These are phyloP conservation scores for Drosophila nigritarsus DNA, from an alignment of 2,888 invertebrate species.

Conservation along the genomic window DNA sequence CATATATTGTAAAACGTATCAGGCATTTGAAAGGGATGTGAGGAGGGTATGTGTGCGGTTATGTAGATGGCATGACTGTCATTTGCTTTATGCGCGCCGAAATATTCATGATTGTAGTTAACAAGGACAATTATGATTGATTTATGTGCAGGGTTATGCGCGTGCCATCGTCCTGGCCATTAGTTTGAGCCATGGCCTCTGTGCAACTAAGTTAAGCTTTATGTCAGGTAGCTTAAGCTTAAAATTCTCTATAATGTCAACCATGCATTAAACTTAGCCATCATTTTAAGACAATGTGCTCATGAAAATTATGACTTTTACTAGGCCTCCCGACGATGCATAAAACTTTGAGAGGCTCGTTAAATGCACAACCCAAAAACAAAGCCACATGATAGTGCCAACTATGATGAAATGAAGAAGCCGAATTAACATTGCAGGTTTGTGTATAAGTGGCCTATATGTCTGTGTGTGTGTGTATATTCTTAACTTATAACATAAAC, in stretches of 20 bases:
- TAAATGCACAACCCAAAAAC: slow-evolving; percentile 47
- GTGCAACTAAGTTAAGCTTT: slow-evolving; percentile 53
- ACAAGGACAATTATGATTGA: slow-evolving; percentile 82
- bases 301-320: slow-evolving; percentile 61
- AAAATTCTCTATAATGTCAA: slow-evolving; percentile 35
- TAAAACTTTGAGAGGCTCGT: slow-evolving; percentile 67
- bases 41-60: slow-evolving; percentile 39
- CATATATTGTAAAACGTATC: slow-evolving; percentile 31
- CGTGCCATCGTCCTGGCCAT: slow-evolving; percentile 55
- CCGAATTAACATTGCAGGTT: slow-evolving; percentile 56
- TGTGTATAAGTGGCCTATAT: slow-evolving; percentile 42
- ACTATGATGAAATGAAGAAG: slow-evolving; percentile 27
- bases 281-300: slow-evolving; percentile 51
- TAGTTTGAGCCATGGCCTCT: slow-evolving; percentile 45
- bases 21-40: slow-evolving; percentile 22
- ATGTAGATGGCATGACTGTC: slow-evolving; percentile 71
- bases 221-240: slow-evolving; percentile 55
- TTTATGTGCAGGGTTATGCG: slow-evolving; percentile 66
- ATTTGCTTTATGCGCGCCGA: slow-evolving; percentile 77
- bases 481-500: slow-evolving; percentile 51
- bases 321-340: slow-evolving; percentile 48
- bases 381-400: slow-evolving; percentile 40
- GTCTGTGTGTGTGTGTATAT: neutral
- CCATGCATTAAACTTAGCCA: slow-evolving; percentile 42
- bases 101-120: slow-evolving; percentile 81